Conservation (phyloP, 2,113 vertebrate genomes). For the Leuciscus idus region DNA sequence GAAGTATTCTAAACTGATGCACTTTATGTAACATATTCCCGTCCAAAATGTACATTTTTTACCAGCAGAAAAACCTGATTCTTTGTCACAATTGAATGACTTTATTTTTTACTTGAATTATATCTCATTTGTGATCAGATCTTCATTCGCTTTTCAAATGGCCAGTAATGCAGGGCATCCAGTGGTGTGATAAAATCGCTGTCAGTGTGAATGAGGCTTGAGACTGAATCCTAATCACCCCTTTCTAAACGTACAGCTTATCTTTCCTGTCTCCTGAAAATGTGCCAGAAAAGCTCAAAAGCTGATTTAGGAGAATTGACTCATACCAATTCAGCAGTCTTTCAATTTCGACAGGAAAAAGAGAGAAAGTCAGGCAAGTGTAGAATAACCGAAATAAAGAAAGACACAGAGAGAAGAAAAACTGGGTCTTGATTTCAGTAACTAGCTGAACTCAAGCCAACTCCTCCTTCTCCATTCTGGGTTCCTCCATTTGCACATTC, state of each 20-base stretch:
- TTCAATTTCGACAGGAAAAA: slow-evolving; percentile 16
- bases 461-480: slow-evolving; percentile 30
- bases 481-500: slow-evolving; percentile 13
- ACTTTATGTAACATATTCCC: not conserved
- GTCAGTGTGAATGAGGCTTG: not conserved
- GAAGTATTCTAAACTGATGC: not conserved
- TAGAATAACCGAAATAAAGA: not conserved
- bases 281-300: slow-evolving; percentile 8
- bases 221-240: not conserved
- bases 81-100: not conserved
- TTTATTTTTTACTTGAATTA: not conserved
- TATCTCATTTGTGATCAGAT: not conserved
- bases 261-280: slow-evolving; percentile 6
- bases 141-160: not conserved
- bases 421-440: not conserved
- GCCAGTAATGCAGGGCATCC: not conserved
- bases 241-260: not conserved
- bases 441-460: slow-evolving; percentile 30
- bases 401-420: not conserved
- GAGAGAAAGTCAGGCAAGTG: not conserved
- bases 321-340: not conserved
- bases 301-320: slow-evolving; percentile 3
- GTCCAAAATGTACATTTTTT: not conserved
- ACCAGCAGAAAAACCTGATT: not conserved
- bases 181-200: not conserved